Conservation (phyloP, 2,797 vertebrate species). For the Cynodonichthys magdalenae region DNA sequence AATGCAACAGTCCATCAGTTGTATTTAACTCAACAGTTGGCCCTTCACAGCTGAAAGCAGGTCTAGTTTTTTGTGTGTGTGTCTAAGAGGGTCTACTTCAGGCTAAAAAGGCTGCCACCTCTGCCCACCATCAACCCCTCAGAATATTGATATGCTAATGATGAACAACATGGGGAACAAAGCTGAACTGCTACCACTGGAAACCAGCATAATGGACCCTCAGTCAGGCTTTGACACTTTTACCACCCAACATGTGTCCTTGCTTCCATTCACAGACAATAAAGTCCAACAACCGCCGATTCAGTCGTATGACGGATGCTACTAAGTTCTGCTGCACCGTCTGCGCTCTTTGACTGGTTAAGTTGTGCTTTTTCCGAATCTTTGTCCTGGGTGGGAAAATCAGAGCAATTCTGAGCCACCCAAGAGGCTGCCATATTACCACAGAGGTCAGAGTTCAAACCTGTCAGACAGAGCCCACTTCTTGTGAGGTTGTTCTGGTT, state of each 20-base stretch:
- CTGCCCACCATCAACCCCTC: constrained; percentile 66
- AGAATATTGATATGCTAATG: constrained; percentile 88
- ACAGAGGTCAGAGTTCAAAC: constrained; percentile 75
- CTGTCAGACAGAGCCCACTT: constrained; percentile 64
- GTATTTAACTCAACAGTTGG: constrained; percentile 64
- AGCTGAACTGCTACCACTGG: constrained; percentile 67
- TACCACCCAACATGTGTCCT: constrained; percentile 86
- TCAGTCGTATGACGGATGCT: constrained; percentile 53
- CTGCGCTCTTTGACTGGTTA: constrained; percentile 55
- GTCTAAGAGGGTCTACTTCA: constrained; percentile 53
- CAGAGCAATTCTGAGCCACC: constrained; percentile 60
- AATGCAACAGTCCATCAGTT: constrained; percentile 18
- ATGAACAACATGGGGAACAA: constrained; percentile 80
- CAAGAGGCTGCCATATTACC: constrained; percentile 52
- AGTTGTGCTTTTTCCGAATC: constrained; percentile 45
- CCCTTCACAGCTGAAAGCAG: constrained; percentile 49
- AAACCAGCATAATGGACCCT: constrained; percentile 77
- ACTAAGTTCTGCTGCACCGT: constrained; percentile 57
- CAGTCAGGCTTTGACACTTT: constrained; percentile 82
- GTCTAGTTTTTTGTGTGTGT: constrained; percentile 45
- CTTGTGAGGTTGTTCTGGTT: constrained; percentile 59
- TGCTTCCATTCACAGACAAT: constrained; percentile 76
- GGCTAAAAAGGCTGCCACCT: constrained; percentile 74
- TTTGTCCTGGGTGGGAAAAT: constrained; percentile 67
- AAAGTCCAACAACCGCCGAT: constrained; percentile 75